phyloP scores from a whole-genome alignment of 1,140 invertebrate genomes.

The Rhizoglyphus robini region DNA sequence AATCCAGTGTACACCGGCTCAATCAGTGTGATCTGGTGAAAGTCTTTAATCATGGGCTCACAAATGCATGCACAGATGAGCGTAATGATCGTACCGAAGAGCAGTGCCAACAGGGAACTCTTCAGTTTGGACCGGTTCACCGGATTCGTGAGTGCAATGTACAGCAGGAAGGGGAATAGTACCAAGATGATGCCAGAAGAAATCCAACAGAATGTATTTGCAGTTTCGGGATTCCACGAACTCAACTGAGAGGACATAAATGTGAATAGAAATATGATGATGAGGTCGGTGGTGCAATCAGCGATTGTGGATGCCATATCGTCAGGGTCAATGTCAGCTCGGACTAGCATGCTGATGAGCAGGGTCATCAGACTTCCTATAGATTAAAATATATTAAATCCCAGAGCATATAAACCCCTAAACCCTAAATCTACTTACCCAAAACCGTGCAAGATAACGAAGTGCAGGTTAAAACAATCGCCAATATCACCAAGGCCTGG shows the following conservation, averaged over 20 bases:
- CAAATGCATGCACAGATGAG: neutral
- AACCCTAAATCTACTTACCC: neutral
- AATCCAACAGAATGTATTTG: neutral
- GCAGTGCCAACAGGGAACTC: neutral
- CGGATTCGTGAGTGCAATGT: neutral
- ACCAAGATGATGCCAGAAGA: neutral
- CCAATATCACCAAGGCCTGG: neutral
- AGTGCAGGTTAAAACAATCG: neutral
- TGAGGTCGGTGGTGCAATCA: neutral
- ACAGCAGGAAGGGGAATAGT: neutral
- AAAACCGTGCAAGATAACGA: neutral
- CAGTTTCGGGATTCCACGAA: neutral
- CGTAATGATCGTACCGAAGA: slow-evolving; percentile 1
- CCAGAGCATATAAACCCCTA: no score
- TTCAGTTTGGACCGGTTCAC: neutral
- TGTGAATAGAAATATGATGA: slow-evolving; percentile 6
- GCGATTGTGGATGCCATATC: slow-evolving; percentile 2
- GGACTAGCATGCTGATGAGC: neutral
- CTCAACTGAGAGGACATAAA: neutral
- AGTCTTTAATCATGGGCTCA: neutral
- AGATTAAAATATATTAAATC: no score
- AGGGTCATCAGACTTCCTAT: neutral
- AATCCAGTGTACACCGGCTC: neutral
- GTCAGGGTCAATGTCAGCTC: neutral
- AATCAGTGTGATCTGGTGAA: neutral